Evolutionary conservation across 2,113 vertebrate species (phyloP), one percentile per base, ranked within the genome.

Genomic region (Gymnobelideus leadbeateri): DNA sequence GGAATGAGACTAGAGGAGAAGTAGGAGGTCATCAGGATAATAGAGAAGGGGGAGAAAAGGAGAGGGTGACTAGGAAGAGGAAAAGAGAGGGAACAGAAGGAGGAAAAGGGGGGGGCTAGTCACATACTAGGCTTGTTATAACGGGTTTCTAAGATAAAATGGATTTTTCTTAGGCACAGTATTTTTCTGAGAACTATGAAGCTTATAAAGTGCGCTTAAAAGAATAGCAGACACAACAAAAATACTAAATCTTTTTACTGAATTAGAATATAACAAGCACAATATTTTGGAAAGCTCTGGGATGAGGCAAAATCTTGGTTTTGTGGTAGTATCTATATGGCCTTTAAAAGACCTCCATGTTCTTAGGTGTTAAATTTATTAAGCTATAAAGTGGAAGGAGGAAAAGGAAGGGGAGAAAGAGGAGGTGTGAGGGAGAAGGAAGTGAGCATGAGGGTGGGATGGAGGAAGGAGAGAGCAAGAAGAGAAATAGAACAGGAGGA

Each of bases 171-270:
- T 77, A 77, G n/a, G 68, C 68, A 77, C 68, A 94, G 54, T 93
- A 16, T 90, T 95, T 89, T 90, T 97, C 19, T 90, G 46, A 97
- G 91, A 95, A 92, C 52, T 49, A 6, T 92, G 93, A 97, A 92
- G 49, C 90, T 94, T 97, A 77, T 97, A 98, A 97, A 98, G 97
- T 97, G 97, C 97, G 94, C 95, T 97, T 43, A 57, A 57, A 68
- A 61, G 28, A 68, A 68, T 4, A 37, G 12, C 31, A 37, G 57
- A 11, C 28, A 68, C 28, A 4, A 37, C 37, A 11, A 68, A 37
- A 68, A 68, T 68, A 14, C 28, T 28, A 68, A 14, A 31, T 68
- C 57, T 68, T 68, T 68, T 57, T 9, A 68, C 4, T 68, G 28
- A 68, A 68, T 68, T 68, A 68, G 57, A 68, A 68, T 68, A 68